Evolutionary conservation across 2,113 vertebrate species (phyloP), one percentile per base, ranked within the genome.

Genomic region (Zapornia atra): DNA sequence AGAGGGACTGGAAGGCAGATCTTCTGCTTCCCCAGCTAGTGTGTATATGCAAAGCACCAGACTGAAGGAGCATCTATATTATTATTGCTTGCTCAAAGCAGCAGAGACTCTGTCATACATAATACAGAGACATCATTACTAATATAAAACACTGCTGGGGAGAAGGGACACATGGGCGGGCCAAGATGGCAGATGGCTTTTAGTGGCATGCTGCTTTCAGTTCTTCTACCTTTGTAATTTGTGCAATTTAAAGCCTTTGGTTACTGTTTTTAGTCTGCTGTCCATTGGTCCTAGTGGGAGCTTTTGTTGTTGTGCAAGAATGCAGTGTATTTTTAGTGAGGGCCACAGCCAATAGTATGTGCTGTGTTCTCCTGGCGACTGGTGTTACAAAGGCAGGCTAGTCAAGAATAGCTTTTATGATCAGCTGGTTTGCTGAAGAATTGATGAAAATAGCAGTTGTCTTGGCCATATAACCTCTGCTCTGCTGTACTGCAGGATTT

Each of bases 121-220:
- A 92, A 93, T 95, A 86, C 86, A 88, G 88, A 97, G 95, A 96
- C 95, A 97, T 97, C 96, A 97, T 96, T 95, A 95, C 97, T 94
- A 97, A 96, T 92, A 96, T 95, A 96, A 96, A 92, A 96, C 51
- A 80, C 95, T 96, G 88, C 50, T 93, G 95, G 95, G 97, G 97
- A 97, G 97, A 96, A 83, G 95, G 96, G 92, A 97, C 91, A 95
- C 75, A 80, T 95, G 97, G 97, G 96, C 8, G 13, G 97, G 97
- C 98, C 98, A 97, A 97, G 97, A 97, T 96, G 97, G 98, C 98
- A 98, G 98, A 98, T 98, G 97, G 97, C 96, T 96, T 85, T 94
- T 95, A 86, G 94, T 68, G 70, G 95, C 97, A 89, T 96, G 97
- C 97, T 97, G 97, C 91, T 96, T 97, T 92, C 96, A 80, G 96